Conservation (phyloP, 2,797 vertebrate species). For the Chloroceryle amazona region DNA sequence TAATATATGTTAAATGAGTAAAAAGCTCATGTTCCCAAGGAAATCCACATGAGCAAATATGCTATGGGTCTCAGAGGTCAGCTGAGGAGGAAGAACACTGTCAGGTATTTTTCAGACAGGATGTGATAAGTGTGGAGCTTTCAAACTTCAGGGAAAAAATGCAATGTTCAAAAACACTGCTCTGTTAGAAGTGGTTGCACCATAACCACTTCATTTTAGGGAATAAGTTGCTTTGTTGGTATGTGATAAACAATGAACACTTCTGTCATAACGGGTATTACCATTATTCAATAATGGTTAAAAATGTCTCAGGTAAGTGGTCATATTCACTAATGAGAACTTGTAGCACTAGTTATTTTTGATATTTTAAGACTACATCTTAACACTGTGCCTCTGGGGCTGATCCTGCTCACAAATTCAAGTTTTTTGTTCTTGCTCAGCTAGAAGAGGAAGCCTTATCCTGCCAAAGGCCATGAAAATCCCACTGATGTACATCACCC, state of each 20-base stretch:
- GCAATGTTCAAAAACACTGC: background rate
- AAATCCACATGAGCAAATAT: background rate
- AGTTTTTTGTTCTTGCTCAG: background rate
- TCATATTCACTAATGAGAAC: background rate
- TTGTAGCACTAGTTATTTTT: background rate
- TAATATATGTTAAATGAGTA: background rate
- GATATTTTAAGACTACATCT: background rate
- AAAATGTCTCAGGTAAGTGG: background rate
- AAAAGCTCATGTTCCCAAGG: background rate
- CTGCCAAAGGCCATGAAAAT: background rate
- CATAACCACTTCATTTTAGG: background rate
- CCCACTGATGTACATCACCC: background rate
- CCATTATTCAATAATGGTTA: background rate
- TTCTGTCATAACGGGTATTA: background rate
- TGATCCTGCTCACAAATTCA: background rate
- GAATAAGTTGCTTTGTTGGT: background rate
- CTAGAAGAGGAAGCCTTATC: background rate
- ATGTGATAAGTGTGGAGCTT: background rate
- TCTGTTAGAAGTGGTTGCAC: background rate
- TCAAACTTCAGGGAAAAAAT: background rate
- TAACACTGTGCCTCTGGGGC: background rate
- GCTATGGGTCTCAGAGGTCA: rapidly evolving
- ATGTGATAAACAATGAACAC: background rate
- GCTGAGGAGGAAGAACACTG: background rate
- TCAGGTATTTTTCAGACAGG: background rate